phyloP scores from a whole-genome alignment of 2,888 invertebrate genomes.

The Tanytarsus gracilentus region DNA sequence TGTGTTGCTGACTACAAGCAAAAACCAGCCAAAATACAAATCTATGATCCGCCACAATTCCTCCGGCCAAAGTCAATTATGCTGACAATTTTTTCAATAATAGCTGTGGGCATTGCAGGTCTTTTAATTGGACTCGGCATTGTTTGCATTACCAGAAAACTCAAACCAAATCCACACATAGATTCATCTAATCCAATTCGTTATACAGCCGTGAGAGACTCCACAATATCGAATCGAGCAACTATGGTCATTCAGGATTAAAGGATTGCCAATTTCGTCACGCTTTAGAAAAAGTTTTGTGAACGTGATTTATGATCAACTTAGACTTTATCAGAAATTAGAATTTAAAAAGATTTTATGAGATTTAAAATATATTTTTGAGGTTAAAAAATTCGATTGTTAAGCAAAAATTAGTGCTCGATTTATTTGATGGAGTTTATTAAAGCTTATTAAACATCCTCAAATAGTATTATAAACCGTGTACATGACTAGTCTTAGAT shows the following conservation, averaged over 20 bases:
- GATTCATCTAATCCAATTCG: conserved; percentile 31
- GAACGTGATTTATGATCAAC: not conserved
- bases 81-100: conserved; percentile 38
- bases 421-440: too few relatives aligned
- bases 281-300: not conserved
- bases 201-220: conserved; percentile 32
- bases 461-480: too few relatives aligned
- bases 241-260: not conserved
- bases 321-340: not conserved
- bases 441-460: too few relatives aligned
- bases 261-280: not conserved
- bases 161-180: conserved; percentile 28
- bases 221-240: conserved; percentile 28
- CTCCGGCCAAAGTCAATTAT: conserved; percentile 40
- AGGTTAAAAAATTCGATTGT: not conserved
- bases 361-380: not conserved
- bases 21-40: conserved; percentile 32
- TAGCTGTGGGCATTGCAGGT: conserved; percentile 38
- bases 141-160: conserved; percentile 33
- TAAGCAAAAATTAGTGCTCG: too few relatives aligned
- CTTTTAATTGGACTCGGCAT: conserved; percentile 39
- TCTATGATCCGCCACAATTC: conserved; percentile 41
- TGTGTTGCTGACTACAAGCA: conserved; percentile 18
- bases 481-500: too few relatives aligned
- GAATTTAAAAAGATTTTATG: not conserved